Conservation (phyloP, 2,888 invertebrate genomes). For the Syrista parreyssii region DNA sequence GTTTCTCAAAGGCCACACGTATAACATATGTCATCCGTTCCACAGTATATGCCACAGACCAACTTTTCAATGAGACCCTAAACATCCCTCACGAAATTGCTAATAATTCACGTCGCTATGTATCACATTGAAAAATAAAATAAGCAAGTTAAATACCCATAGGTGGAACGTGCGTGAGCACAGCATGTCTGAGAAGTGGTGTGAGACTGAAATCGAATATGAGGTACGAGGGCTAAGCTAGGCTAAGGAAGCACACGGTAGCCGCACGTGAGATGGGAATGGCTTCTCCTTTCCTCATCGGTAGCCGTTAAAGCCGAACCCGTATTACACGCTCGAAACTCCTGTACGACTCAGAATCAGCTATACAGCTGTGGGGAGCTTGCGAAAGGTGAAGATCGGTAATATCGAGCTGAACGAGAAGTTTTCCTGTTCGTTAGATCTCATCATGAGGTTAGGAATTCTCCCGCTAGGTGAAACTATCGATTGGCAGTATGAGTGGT, state of each 20-base stretch:
- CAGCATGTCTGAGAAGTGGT: conserved; percentile 26
- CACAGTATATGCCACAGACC: neutral
- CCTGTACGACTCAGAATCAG: neutral
- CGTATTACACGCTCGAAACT: conserved; percentile 27
- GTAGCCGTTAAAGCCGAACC: conserved; percentile 42
- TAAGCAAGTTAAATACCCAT: conserved; percentile 26
- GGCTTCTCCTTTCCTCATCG: conserved; percentile 49
- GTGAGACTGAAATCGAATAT: conserved; percentile 56
- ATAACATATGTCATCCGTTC: neutral
- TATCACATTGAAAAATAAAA: neutral
- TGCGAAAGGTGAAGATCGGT: neutral
- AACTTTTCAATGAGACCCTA: neutral
- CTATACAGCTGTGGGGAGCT: neutral
- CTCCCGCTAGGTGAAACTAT: neutral
- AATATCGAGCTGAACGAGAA: neutral
- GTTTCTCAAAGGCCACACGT: neutral
- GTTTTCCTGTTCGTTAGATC: neutral
- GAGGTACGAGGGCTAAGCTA: conserved; percentile 50
- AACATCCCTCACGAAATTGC: neutral
- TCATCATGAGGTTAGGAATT: neutral
- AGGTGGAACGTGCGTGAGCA: conserved; percentile 42
- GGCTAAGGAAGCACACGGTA: conserved; percentile 48
- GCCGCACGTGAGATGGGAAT: conserved; percentile 39
- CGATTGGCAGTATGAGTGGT: neutral
- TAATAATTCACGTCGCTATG: neutral